Evolutionary conservation across 2,888 invertebrate genomes (phyloP), one percentile per base, ranked within the genome.

Genomic region (Punctoribates punctum): DNA sequence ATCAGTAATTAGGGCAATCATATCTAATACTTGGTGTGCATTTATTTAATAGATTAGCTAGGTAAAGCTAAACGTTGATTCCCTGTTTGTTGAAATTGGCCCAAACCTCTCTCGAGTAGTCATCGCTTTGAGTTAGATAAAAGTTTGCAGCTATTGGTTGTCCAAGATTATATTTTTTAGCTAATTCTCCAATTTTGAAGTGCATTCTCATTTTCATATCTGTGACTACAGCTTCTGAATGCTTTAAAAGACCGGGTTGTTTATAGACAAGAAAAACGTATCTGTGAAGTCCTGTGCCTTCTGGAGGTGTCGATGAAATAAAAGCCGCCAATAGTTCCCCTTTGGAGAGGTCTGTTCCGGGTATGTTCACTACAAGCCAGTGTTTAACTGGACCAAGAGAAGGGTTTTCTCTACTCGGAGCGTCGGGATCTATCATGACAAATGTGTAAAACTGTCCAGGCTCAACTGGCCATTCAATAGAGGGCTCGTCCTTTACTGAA

Each of bases 361-460:
- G 84, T 75, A 86, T 83, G 79, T 86, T 86, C 25, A 83, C 83
- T 15, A 86, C 83, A 42, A 85, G 80, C 86, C 86, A 86, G 80
- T 86, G 86, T 74, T 84, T 83, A 83, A 84, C 84, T 80, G 86
- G 85, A 11, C 85, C 81, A 78, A 81, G 82, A 74, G 81, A 84
- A 5, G 85, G 85, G 48, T 85, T 83, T 38, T 80, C 79, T 25
- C 85, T 81, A 15, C 83, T 83, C n/a, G 86, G 86, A 3, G 86
- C 86, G 80, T 86, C 86, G 11, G 85, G 85, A 81, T 86, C 86
- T 34, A 48, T 73, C 75, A 78, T 77, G 23, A 46, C 38, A 13
- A 79, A 27, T 8, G 79, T 79, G 48, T 79, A 77, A 15, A 78
- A 54, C 15, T 23, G 74, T 3, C 48, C 74, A 0, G 17, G 17